Base-by-base conservation (phyloP, 1,140 invertebrate genomes). In the Ips typographus region DNA sequence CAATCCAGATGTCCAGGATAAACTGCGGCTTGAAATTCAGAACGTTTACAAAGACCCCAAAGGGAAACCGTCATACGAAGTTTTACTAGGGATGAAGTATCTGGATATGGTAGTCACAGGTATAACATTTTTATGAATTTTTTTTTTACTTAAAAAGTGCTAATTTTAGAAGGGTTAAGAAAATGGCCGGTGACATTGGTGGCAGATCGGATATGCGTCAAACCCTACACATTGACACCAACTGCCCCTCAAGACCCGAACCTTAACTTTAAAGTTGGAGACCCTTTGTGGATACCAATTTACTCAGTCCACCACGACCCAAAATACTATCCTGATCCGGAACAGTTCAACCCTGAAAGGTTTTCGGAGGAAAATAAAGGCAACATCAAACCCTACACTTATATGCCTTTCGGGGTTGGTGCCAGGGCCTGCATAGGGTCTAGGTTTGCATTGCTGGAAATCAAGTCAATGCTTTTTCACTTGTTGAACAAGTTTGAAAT, bases 381-480 rank as follows among this genome's bases (percentile, higher is more conserved):
- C 3, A 76, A 74, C 2, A 74, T 80, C 39, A 74, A 75, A 4
- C 80, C 79, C 1, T 83, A 78, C 58, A 73, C 77, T 40, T 86
- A 79, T 72, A 65, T 85, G 56, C 83, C 86, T 1, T 87, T 87
- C 75, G 84, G 85, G 39, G 74, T 82, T 41, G 87, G 87, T 39
- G 82, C 83, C 2, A 79, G 87, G 68, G 51, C 41, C 39, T 71
- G 61, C 38, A 65, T 70, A 61, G 81, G 80, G 52, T 73, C 70
- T 3, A 73, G 79, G 40, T 80, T 79, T 39, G 71, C 71, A 22
- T 53, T 72, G 1, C n/a, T 72, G 40, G 65, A 72, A 65, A 58
- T 55, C 36, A 81, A 81, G 68, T n/a, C 72, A 0, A 8, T 78
- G 0, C 22, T 80, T 1, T 77, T 74, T 41, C 60, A 79, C 60